Base-by-base conservation (phyloP, 2,113 vertebrate genomes). In the Cryptoleucopteryx plumbea region DNA sequence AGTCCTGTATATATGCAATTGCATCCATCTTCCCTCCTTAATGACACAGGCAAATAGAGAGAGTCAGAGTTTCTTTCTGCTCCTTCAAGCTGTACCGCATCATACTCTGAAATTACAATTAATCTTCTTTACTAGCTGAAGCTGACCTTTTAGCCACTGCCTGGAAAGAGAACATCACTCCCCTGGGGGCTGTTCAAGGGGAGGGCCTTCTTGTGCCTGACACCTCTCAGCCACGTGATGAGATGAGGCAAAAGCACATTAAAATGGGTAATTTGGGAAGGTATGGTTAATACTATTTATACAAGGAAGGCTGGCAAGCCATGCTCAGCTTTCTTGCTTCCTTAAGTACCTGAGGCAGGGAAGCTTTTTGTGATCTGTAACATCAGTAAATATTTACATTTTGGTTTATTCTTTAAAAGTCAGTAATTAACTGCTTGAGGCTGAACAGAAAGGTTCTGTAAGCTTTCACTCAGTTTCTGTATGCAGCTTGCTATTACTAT, bases 141-240 rank as follows among this genome's bases (percentile, higher is more conserved):
- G 96, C 91, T 98, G 98, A 98, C 97, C 97, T 98, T 97, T 79
- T 81, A 94, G 88, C 90, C 90, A 84, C 80, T 88, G 97, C 92
- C 96, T 97, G 95, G 94, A 96, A 95, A 98, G 96, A 94, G 90
- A 90, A 79, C 90, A 82, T 81, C 91, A 45, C 86, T 80, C 58
- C 82, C 93, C 85, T 74, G 50, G 78, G 94, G 88, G 86, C 89
- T 93, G 88, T 45, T 68, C 62, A 10, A 88, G 87, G 93, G 92
- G 79, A 87, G 82, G 91, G 56, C 59, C 73, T 77, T 68, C 47
- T 27, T 45, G 29, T 1, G 45, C 26, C 77, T 43, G 40, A 66
- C 86, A 96, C 86, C 95, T 93, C 59, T 71, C 68, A 52, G 59
- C 55, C 91, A 21, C 36, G 47, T 18, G 32, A n/a, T 18, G 40